A percentile compares a stretch with the other conserved stretches of the same genome.
Conservation (phyloP, 2,113 vertebrate genomes). For the Campylomormyrus tamandua region DNA sequence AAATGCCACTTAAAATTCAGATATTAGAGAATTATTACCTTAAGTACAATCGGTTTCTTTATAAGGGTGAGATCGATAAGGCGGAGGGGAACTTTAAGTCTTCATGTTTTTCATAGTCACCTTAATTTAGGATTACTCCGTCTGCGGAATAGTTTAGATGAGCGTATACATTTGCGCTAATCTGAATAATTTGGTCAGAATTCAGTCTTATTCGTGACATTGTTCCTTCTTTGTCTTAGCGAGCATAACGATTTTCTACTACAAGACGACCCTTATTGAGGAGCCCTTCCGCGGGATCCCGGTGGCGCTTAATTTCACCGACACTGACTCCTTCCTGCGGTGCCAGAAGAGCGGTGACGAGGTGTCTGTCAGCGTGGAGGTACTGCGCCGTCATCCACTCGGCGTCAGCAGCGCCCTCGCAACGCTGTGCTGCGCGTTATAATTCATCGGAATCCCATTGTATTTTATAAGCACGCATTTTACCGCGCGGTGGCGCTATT, state of each 20-base stretch:
- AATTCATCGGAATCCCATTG: background rate
- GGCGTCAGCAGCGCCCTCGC: background rate
- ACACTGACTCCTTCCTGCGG: conserved; percentile 28
- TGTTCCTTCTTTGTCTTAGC: conserved; percentile 22
- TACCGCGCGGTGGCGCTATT: background rate
- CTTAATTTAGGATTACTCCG: background rate
- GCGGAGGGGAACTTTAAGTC: background rate
- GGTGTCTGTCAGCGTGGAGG: conserved; percentile 27
- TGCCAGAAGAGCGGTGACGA: conserved; percentile 16
- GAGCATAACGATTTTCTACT: conserved; percentile 37
- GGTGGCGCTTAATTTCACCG: conserved; percentile 39
- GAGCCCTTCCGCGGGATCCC: conserved; percentile 21
- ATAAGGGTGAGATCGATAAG: background rate
- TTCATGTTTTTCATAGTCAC: background rate
- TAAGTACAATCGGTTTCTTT: background rate
- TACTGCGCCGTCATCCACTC: background rate
- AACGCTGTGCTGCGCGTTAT: background rate
- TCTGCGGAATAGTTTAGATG: background rate
- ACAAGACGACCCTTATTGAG: background rate
- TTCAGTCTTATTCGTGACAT: background rate
- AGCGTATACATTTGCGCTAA: background rate
- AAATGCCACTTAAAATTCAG: background rate
- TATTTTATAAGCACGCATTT: background rate
- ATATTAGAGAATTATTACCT: background rate
- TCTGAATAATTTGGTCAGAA: background rate